A percentile compares a stretch with the other conserved stretches of the same genome.
Conservation (phyloP, 2,797 vertebrate species). For the Sarcoramphus papa region DNA sequence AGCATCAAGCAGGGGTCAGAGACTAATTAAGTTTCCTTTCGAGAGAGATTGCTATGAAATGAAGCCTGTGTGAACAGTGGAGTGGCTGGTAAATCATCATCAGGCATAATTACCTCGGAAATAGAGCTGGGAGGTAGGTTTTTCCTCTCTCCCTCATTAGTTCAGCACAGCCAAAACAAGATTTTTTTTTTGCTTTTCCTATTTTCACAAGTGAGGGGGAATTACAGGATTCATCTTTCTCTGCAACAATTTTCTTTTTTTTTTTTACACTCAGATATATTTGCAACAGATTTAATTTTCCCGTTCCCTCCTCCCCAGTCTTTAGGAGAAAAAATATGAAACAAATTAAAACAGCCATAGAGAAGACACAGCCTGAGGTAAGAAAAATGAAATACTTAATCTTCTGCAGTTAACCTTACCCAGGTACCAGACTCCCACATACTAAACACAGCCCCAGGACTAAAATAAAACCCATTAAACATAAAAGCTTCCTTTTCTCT, state of each 20-base stretch:
- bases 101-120: constrained; percentile 18
- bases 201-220: background rate
- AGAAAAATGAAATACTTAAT: background rate
- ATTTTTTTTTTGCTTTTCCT: background rate
- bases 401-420: background rate
- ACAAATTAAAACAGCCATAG: background rate
- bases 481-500: background rate
- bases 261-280: background rate
- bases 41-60: constrained; percentile 1
- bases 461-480: background rate
- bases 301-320: background rate
- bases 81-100: constrained; percentile 32
- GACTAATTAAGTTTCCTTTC: constrained; percentile 37
- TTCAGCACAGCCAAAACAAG: constrained; percentile 9
- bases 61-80: constrained; percentile 2
- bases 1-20: constrained; percentile 11
- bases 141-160: constrained; percentile 39
- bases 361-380: background rate
- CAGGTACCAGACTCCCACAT: constrained; percentile 13
- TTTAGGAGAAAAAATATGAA: constrained; percentile 14
- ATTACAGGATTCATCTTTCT: background rate
- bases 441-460: background rate
- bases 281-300: background rate
- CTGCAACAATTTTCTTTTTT: background rate
- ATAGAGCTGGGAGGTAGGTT: constrained; percentile 18